Conservation (phyloP, 2,797 vertebrate species). For the Tachyglossus aculeatus region DNA sequence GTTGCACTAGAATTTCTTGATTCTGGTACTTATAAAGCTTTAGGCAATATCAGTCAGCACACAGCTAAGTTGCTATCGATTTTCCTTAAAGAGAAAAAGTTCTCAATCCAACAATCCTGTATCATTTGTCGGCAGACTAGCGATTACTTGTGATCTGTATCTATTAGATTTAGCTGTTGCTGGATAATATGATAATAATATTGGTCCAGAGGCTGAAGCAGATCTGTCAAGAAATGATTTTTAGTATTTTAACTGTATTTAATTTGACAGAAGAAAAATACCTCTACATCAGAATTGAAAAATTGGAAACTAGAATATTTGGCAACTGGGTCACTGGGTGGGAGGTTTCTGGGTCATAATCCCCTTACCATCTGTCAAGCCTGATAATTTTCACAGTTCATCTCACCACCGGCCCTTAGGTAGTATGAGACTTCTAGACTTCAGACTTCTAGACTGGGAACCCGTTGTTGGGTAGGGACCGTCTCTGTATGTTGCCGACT, state of each 20-base stretch:
- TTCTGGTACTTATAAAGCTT: slow-evolving; percentile 2
- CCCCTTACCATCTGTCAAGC: no score
- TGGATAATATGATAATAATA: neutral
- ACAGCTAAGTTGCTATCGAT: slow-evolving; percentile 21
- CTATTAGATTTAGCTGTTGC: neutral
- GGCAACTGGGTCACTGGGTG: no score
- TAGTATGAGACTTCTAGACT: no score
- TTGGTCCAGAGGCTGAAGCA: neutral
- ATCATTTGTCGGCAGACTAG: neutral
- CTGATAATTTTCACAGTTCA: neutral
- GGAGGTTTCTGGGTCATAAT: no score
- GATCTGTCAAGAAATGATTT: neutral
- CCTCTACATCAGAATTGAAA: neutral
- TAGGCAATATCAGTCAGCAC: neutral
- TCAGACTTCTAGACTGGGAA: no score
- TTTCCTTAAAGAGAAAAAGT: slow-evolving; percentile 17
- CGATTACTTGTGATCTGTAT: neutral
- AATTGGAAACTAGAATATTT: neutral
- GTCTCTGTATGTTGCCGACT: no score
- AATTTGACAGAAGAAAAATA: neutral
- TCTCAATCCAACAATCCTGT: neutral
- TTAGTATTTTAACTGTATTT: neutral
- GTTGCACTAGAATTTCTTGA: neutral
- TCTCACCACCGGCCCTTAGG: neutral
- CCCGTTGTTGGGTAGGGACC: no score